Conservation (phyloP, 23 tunicate species). For the Ciona savignyi region DNA sequence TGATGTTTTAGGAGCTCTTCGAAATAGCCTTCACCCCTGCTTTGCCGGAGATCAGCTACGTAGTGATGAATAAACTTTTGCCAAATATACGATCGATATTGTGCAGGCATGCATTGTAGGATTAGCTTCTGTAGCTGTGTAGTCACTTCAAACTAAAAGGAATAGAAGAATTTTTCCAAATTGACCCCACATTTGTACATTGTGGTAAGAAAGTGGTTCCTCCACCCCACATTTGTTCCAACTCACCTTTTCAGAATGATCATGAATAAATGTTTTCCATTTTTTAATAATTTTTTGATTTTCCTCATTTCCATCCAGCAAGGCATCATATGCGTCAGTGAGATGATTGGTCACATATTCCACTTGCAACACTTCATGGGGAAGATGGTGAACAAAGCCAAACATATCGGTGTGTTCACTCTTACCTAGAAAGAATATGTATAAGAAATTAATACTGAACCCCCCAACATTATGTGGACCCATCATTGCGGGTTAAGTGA, state of each 20-base stretch:
- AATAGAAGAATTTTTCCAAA: background rate
- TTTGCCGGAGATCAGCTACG: constrained; percentile 21
- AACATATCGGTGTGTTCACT: constrained; percentile 40
- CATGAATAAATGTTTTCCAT: constrained; percentile 39
- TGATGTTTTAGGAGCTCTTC: constrained; percentile 17
- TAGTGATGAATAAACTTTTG: constrained; percentile 46
- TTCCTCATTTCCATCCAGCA: constrained; percentile 26
- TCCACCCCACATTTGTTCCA: too few relatives aligned
- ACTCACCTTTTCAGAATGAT: constrained; percentile 37
- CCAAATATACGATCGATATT: constrained; percentile 59
- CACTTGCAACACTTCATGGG: constrained; percentile 41
- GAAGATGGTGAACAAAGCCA: constrained; percentile 30
- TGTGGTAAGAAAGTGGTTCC: too few relatives aligned
- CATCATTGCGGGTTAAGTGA: too few relatives aligned
- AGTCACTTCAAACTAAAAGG: constrained; percentile 38
- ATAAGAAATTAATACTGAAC: too few relatives aligned
- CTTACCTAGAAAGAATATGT: constrained; percentile 28
- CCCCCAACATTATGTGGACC: too few relatives aligned
- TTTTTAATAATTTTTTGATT: constrained; percentile 28
- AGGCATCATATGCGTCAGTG: constrained; percentile 22
- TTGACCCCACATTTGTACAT: background rate
- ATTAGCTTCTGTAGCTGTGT: constrained; percentile 37
- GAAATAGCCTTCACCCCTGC: constrained; percentile 25
- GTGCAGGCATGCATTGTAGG: constrained; percentile 38
- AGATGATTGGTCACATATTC: constrained; percentile 33